Base-by-base conservation (phyloP, 2,113 vertebrate genomes). In the Ophthalmolycus amberensis region DNA sequence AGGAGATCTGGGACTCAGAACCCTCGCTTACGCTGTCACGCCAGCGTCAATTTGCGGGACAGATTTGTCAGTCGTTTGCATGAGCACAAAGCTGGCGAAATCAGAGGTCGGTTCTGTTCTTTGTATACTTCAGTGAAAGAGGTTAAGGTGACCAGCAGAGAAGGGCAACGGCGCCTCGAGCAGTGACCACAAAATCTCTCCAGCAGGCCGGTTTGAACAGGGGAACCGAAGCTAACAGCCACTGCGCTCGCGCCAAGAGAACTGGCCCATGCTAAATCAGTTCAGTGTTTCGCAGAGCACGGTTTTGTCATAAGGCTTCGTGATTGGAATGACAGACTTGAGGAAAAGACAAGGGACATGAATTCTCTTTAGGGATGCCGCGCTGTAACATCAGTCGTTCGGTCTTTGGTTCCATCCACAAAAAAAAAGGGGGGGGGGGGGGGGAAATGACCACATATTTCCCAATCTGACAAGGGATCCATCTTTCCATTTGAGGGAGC, bases 401-500 rank as follows among this genome's bases (percentile, higher is more conserved):
- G 9, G 58, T 64, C 78, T 52, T 88, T 95, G 94, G 94, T 92
- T 91, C 89, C 83, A 94, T 95, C 95, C 94, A 91, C 94, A 92
- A 46, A 52, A 6, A 34, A 34, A 34, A 34, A 1, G 25, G 1
- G 5, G 32, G 34, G 90, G 94, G 25, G 25, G 1, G 5, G 32
- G 34, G 90, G 94, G 94, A 93, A 95, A 95, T 96, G 96, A 95
- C 94, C 84, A 86, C 93, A 95, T 95, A 96, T 94, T 96, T 95
- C 91, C 91, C 93, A 94, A 95, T 92, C 94, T 94, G 94, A 96
- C 92, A 94, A 94, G 92, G 95, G 60, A 95, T 96, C 95, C 95
- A 95, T 96, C 95, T 96, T 97, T 97, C 96, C 96, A 94, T 96
- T 93, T 94, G 94, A 94, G 85, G 85, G 71, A 83, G 82, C 93